Conservation (phyloP, 2,113 vertebrate species). For the Eurypyga helias region DNA sequence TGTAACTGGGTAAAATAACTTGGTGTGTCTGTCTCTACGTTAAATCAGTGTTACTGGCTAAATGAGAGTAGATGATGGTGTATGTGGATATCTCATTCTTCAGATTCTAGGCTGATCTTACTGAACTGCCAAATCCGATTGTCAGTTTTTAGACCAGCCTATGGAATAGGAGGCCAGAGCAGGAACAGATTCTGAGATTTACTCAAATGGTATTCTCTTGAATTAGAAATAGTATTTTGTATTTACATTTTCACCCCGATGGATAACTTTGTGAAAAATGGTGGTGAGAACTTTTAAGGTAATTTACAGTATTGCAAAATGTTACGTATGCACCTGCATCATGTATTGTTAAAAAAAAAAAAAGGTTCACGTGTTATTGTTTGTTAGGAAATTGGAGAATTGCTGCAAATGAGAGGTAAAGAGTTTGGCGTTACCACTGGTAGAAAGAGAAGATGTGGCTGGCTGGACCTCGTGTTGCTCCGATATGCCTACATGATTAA, state of each 20-base stretch:
- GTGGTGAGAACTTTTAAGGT: neutral
- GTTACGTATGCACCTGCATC: neutral
- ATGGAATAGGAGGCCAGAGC: neutral
- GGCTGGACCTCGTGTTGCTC: constrained; percentile 94
- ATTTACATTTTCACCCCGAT: neutral
- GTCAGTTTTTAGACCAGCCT: neutral
- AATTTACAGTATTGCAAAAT: neutral
- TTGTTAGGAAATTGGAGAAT: constrained; percentile 86
- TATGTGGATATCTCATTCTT: neutral
- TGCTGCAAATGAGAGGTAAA: constrained; percentile 90
- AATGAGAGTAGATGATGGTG: neutral
- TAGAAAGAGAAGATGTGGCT: constrained; percentile 95
- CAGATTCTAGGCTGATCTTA: neutral
- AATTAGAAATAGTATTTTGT: neutral
- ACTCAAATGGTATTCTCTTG: neutral
- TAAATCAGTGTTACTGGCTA: neutral
- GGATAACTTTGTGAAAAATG: neutral
- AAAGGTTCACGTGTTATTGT: neutral
- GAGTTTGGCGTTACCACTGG: constrained; percentile 97
- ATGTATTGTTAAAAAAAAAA: neutral
- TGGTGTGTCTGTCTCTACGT: neutral
- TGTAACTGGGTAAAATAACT: neutral
- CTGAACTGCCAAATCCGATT: neutral
- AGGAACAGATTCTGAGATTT: neutral
- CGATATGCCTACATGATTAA: constrained; percentile 99